phyloP scores from a whole-genome alignment of 2,113 vertebrate genomes.

The Notarius quadriscutis region DNA sequence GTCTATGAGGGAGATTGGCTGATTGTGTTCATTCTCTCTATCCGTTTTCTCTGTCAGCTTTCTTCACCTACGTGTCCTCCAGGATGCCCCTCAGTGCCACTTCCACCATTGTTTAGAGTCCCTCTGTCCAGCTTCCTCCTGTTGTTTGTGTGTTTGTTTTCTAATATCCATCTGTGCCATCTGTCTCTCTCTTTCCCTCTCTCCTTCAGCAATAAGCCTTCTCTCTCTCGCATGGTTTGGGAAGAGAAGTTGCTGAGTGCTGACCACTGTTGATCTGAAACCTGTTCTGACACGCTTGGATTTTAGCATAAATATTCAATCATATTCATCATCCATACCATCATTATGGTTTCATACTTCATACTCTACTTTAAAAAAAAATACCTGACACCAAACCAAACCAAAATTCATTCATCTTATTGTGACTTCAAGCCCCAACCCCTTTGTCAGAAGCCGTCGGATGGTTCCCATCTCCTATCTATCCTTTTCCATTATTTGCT shows the following conservation, averaged over 20 bases:
- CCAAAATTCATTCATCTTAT: constrained; percentile 63
- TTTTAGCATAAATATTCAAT: constrained; percentile 44
- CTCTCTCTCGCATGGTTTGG: neutral
- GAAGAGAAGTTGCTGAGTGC: constrained; percentile 42
- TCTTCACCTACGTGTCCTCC: neutral
- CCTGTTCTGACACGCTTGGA: constrained; percentile 50
- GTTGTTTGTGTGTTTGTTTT: no score
- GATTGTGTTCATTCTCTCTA: neutral
- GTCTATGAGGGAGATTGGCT: neutral
- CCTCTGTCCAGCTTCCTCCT: neutral
- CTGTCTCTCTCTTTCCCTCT: neutral
- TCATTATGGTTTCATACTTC: constrained; percentile 34
- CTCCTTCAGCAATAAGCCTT: constrained; percentile 13
- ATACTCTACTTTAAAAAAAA: constrained; percentile 39
- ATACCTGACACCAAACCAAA: constrained; percentile 25
- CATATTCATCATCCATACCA: constrained; percentile 46
- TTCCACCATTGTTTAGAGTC: constrained; percentile 10
- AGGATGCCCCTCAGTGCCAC: neutral
- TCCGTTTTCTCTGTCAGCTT: neutral
- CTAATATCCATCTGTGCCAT: neutral
- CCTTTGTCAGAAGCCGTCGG: neutral
- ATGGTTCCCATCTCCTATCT: constrained; percentile 13
- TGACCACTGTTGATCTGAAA: constrained; percentile 60
- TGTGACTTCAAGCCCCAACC: constrained; percentile 61
- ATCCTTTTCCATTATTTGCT: neutral